Evolutionary conservation across 1,140 invertebrate species (phyloP).

Genomic region (Pristionchus pacificus): DNA sequence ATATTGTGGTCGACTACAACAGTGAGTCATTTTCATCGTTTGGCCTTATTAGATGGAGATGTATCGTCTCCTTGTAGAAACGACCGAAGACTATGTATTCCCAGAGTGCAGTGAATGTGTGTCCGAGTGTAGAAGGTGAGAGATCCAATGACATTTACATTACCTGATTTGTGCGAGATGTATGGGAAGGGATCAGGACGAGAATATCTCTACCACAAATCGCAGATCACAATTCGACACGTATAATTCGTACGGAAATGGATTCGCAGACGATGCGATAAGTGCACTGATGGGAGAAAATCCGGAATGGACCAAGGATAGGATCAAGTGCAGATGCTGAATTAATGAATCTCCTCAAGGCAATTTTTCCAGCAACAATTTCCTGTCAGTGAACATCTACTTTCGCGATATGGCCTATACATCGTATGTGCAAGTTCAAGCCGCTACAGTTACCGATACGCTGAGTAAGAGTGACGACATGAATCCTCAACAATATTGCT

Average conservation of each 20-base stretch:
- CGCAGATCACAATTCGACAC: not conserved
- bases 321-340: not conserved
- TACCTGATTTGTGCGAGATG: not conserved
- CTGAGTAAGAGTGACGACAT: conserved; percentile 12
- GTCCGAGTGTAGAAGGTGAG: not conserved
- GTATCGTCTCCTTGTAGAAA: not conserved
- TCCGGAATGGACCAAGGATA: not conserved
- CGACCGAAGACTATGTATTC: not conserved
- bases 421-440: conserved; percentile 16
- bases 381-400: not conserved
- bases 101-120: not conserved
- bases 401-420: conserved; percentile 20
- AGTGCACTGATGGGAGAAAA: not conserved
- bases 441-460: conserved; percentile 13
- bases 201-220: too few species aligned
- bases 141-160: not conserved
- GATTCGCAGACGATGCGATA: not conserved
- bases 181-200: not conserved
- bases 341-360: not conserved
- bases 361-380: not conserved
- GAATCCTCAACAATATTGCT: not conserved
- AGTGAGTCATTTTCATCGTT: not conserved
- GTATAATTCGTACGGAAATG: not conserved
- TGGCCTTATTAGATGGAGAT: too few species aligned
- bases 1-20: not conserved